phyloP scores from a whole-genome alignment of 1,140 invertebrate species.

The Drosophila melanica region DNA sequence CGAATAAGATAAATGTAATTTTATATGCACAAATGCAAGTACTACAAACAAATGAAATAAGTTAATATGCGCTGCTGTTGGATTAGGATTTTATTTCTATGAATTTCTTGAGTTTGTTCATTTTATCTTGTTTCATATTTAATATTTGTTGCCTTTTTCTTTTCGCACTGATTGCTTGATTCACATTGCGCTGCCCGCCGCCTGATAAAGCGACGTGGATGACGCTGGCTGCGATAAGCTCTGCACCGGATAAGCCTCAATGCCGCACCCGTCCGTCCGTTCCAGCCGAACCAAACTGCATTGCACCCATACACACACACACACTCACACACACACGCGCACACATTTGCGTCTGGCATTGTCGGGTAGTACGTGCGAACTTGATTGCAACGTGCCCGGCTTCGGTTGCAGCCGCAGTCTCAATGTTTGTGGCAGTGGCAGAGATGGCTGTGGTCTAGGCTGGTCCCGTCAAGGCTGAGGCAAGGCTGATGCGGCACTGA shows the following conservation, averaged over 20 bases:
- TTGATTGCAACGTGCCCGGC: conserved; percentile 43
- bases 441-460: conserved; percentile 21
- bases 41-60: too few relatives aligned
- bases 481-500: conserved; percentile 44
- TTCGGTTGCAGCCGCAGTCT: background rate
- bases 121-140: background rate
- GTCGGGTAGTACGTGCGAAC: conserved; percentile 40
- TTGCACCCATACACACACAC: conserved; percentile 5
- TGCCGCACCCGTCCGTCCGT: background rate
- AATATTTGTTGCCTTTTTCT: conserved; percentile 2
- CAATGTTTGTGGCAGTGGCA: background rate
- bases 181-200: conserved; percentile 10
- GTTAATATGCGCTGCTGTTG: background rate
- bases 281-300: conserved; percentile 12
- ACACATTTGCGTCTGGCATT: conserved; percentile 16
- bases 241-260: conserved; percentile 50
- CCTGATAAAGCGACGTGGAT: conserved; percentile 42
- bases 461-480: conserved; percentile 21
- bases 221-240: conserved; percentile 44
- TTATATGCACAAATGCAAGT: too few relatives aligned
- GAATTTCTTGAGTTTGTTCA: conserved; percentile 5
- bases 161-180: conserved; percentile 29
- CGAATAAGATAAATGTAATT: too few relatives aligned
- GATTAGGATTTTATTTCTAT: background rate
- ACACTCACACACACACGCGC: background rate